Evolutionary conservation across 2,888 invertebrate genomes (phyloP), one percentile per base, ranked within the genome.

Genomic region (Drosophila testacea): DNA sequence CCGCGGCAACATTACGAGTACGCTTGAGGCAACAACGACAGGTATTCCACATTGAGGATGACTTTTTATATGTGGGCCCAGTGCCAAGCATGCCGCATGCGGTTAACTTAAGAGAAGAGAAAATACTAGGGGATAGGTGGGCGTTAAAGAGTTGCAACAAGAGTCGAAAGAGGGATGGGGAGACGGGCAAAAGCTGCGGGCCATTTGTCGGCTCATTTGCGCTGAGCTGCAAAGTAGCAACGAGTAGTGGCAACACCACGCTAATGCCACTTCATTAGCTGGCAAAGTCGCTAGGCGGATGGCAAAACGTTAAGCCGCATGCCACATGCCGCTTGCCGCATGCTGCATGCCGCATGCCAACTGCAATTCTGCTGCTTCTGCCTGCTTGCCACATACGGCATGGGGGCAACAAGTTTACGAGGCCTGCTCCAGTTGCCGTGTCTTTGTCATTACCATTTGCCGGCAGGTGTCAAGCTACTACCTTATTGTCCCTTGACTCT

Each of bases 201-300:
- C 69, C 66, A 79, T 78, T 78, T 76, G 76, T 79, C 69, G 73
- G 73, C 79, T 78, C 79, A 79, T 79, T 78, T 79, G 57, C 62
- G 60, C 56, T 52, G 63, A 73, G 65, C 66, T 65, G 76, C 62
- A 67, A 71, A 71, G 74, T 67, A 60, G 70, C 57, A 67, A 62
- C 61, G 36, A 65, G 55, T 39, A 42, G 52, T 34, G 48, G 42
- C 54, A 61, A 61, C 68, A 63, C 48, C 16, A 36, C 60, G 55
- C 69, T 73, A 78, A 78, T 73, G 81, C 76, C 70, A 76, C 81
- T 81, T 81, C 79, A 83, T 83, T 83, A 83, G 87, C 84, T 77
- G 72, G 39, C 81, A 80, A 80, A 73, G 76, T 63, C 55, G 62
- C 50, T 22, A 44, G 67, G 32, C 51, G 54, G 61, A 22, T 62